phyloP scores from a whole-genome alignment of 2,888 invertebrate species.

The Smittia aterrima region DNA sequence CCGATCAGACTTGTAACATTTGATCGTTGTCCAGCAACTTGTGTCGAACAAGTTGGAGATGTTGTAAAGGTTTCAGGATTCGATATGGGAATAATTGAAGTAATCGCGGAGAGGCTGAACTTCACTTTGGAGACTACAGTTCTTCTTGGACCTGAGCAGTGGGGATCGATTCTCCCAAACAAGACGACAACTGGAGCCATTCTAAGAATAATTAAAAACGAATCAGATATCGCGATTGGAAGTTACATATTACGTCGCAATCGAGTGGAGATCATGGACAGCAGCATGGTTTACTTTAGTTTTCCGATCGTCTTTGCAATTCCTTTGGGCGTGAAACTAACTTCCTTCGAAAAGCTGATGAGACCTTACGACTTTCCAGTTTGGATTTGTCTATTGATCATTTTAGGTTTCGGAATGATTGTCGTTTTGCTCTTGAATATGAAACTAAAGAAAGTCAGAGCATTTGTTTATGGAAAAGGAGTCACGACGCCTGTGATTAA shows the following conservation, averaged over 20 bases:
- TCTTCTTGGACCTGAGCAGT: neutral
- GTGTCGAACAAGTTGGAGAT: neutral
- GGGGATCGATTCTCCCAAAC: neutral
- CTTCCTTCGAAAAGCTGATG: conserved; percentile 13
- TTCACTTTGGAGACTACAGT: neutral
- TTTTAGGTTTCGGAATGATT: neutral
- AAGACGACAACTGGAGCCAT: neutral
- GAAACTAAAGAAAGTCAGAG: neutral
- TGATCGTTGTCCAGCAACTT: neutral
- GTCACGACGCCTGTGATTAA: neutral
- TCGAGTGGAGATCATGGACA: neutral
- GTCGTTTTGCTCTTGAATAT: neutral
- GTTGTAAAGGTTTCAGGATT: neutral
- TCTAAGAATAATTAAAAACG: neutral
- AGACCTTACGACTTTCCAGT: neutral
- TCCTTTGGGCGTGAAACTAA: neutral
- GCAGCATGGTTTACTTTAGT: neutral
- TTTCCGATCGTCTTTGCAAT: conserved; percentile 7
- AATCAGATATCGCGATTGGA: neutral
- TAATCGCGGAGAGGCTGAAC: neutral
- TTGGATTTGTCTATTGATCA: neutral
- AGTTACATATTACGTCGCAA: neutral
- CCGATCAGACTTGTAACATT: neutral
- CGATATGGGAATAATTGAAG: neutral
- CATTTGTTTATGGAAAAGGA: neutral